Evolutionary conservation across 2,888 invertebrate species (phyloP).

Genomic region (Sesia bembeciformis): DNA sequence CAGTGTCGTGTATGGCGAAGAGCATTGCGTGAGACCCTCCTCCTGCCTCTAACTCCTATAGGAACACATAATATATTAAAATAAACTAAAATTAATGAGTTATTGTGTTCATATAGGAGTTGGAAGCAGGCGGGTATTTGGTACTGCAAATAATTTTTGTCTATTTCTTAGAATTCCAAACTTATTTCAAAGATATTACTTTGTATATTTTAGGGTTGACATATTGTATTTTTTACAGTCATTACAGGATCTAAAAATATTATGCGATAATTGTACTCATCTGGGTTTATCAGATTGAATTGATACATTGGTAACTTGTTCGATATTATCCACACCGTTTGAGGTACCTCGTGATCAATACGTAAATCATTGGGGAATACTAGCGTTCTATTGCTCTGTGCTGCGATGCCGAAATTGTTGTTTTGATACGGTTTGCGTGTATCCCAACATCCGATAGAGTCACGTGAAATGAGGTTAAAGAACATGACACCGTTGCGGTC

Average conservation of each 20-base stretch:
- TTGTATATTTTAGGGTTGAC: constrained; percentile 60
- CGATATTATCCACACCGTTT: constrained; percentile 84
- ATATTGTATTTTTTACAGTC: constrained; percentile 77
- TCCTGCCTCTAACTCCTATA: no score
- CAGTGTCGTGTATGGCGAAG: no score
- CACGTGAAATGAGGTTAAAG: constrained; percentile 85
- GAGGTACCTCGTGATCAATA: constrained; percentile 80
- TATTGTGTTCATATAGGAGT: no score
- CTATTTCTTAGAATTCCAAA: no score
- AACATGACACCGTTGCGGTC: constrained; percentile 85
- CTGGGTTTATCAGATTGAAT: constrained; percentile 78
- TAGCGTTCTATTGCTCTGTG: constrained; percentile 76
- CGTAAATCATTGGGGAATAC: constrained; percentile 88
- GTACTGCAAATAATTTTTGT: no score
- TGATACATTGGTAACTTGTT: constrained; percentile 85
- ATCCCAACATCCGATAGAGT: constrained; percentile 89
- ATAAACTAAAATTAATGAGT: no score
- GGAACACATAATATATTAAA: no score
- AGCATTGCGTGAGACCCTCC: no score
- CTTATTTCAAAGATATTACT: neutral
- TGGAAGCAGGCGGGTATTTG: no score
- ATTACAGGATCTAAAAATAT: constrained; percentile 78
- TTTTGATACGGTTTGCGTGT: constrained; percentile 81
- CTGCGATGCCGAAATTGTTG: constrained; percentile 78
- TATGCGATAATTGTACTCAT: constrained; percentile 83